A percentile compares a stretch with the other conserved stretches of the same genome.
Evolutionary conservation across 2,888 invertebrate genomes (phyloP).

Genomic region (Aphelenchoides bicaudatus): DNA sequence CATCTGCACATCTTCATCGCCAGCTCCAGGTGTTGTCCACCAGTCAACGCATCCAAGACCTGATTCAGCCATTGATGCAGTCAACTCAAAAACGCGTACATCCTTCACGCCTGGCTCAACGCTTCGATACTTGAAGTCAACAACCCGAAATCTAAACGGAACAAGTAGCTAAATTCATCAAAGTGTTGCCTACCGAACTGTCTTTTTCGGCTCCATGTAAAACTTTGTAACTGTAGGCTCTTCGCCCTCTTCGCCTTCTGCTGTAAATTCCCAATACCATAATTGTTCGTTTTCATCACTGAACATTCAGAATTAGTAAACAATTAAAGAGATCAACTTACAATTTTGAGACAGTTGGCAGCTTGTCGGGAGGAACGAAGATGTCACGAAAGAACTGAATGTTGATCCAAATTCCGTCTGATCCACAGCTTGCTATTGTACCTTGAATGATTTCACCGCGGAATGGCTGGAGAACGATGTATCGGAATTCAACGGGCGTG

Average conservation of each 20-base stretch:
- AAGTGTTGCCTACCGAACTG: constrained; percentile 20
- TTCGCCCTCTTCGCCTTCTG: constrained; percentile 14
- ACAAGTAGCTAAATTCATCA: neutral
- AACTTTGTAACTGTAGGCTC: constrained; percentile 18
- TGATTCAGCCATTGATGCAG: constrained; percentile 48
- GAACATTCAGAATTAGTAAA: constrained; percentile 1
- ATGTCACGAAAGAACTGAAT: constrained; percentile 96
- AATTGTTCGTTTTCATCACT: constrained; percentile 32
- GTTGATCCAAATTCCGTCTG: constrained; percentile 60
- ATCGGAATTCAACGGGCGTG: constrained; percentile 70
- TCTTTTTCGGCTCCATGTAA: constrained; percentile 36
- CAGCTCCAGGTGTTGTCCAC: constrained; percentile 42
- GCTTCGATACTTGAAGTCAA: constrained; percentile 23
- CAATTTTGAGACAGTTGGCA: constrained; percentile 68
- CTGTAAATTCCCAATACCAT: constrained; percentile 34
- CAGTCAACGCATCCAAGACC: constrained; percentile 52
- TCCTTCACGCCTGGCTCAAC: constrained; percentile 29
- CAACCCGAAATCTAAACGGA: constrained; percentile 30
- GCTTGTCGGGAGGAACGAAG: constrained; percentile 80
- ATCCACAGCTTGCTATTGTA: constrained; percentile 73
- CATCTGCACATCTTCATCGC: constrained; percentile 18
- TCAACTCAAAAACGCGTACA: constrained; percentile 19
- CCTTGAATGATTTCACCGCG: constrained; percentile 89
- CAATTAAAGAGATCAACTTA: constrained; percentile 7
- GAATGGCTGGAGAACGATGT: constrained; percentile 88